Evolutionary conservation across 2,888 invertebrate genomes (phyloP).

Genomic region (Nyleta sp.): DNA sequence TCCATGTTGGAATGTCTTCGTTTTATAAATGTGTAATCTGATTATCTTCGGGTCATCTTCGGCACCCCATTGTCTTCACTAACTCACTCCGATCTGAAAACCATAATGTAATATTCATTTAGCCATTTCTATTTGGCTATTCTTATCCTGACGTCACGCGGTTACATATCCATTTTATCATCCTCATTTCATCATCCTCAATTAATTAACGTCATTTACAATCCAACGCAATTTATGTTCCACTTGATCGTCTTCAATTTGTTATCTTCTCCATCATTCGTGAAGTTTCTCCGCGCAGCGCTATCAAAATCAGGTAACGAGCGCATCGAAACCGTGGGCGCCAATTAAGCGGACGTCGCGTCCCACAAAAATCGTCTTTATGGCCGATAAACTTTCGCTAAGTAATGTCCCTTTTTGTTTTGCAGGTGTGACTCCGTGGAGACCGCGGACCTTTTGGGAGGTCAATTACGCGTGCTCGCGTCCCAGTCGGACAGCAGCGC

Average conservation of each 20-base stretch:
- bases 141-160: background rate
- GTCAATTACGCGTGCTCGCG: constrained; percentile 91
- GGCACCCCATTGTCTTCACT: no score
- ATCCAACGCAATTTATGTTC: background rate
- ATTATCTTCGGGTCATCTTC: no score
- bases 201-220: background rate
- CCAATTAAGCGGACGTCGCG: constrained; percentile 19
- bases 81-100: no score
- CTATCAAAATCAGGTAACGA: constrained; percentile 35
- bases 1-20: no score
- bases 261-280: background rate
- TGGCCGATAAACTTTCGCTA: constrained; percentile 4
- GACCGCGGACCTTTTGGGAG: constrained; percentile 93
- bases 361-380: constrained; percentile 35
- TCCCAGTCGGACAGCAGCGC: constrained; percentile 78
- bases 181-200: background rate
- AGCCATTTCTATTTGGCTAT: no score
- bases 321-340: constrained; percentile 15
- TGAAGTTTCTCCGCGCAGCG: background rate
- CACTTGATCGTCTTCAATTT: constrained; percentile 12
- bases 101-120: no score
- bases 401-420: constrained; percentile 19
- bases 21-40: no score
- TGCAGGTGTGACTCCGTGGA: constrained; percentile 95
- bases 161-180: background rate